Percentiles rank a stretch among this genome's conserved stretches.
Evolutionary conservation across 2,888 invertebrate genomes (phyloP).

Genomic region (Drosophila hawaiiensis): DNA sequence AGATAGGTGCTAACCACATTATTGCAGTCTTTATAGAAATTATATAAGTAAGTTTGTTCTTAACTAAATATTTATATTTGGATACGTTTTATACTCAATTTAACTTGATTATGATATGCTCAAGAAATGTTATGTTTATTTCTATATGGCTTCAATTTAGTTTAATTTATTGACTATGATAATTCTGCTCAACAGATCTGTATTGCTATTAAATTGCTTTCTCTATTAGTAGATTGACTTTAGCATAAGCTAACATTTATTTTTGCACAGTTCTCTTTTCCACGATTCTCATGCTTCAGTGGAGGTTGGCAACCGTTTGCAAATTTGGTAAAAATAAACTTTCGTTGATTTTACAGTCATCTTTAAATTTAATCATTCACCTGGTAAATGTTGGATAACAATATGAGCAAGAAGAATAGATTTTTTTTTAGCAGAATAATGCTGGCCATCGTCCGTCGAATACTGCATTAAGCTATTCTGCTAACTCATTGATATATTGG

Average conservation of each 20-base stretch:
- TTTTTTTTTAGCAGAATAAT: constrained; percentile 1
- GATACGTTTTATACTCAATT: neutral
- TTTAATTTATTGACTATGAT: neutral
- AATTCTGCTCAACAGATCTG: neutral
- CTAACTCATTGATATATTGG: neutral
- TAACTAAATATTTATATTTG: neutral
- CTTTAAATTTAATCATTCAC: neutral
- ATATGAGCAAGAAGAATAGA: neutral
- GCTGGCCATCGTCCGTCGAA: neutral
- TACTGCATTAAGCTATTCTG: neutral
- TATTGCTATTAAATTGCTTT: neutral
- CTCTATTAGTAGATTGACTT: neutral
- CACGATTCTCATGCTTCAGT: neutral
- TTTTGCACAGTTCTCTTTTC: neutral
- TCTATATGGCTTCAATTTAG: neutral
- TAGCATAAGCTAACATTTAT: neutral
- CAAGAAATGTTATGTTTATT: neutral
- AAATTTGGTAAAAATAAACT: neutral
- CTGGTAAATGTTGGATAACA: neutral
- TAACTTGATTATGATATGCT: neutral
- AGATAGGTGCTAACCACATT: neutral
- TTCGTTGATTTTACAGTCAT: neutral
- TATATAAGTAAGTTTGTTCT: neutral
- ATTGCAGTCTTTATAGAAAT: neutral
- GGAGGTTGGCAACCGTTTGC: neutral